These are phyloP conservation scores for Myxocyprinus asiaticus DNA, from an alignment of 2,113 vertebrate species.

Conservation along the genomic window DNA sequence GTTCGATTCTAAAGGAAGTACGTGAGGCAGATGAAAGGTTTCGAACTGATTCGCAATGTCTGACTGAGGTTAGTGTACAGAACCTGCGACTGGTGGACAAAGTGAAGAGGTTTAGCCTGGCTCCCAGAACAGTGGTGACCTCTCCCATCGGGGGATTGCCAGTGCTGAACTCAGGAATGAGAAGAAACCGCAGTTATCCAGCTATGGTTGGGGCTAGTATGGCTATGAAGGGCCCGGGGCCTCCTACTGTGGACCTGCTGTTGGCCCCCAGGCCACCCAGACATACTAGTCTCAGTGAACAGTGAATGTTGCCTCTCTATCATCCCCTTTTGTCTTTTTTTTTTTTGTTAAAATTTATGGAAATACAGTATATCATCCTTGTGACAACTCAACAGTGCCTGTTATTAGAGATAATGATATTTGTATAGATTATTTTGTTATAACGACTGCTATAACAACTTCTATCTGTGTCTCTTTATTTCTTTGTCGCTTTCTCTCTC, in stretches of 20 bases:
- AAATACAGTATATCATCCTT: conserved; percentile 46
- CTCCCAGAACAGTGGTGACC: conserved; percentile 66
- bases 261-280: conserved; percentile 78
- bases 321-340: background rate
- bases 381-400: conserved; percentile 82
- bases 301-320: conserved; percentile 38
- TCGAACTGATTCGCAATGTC: conserved; percentile 78
- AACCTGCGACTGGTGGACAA: conserved; percentile 95
- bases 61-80: conserved; percentile 84
- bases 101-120: conserved; percentile 85
- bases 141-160: conserved; percentile 81
- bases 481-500: background rate
- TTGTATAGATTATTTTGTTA: conserved; percentile 59
- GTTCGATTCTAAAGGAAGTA: conserved; percentile 91
- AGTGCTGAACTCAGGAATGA: conserved; percentile 82
- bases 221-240: conserved; percentile 90
- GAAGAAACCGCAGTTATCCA: conserved; percentile 93
- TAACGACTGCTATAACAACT: conserved; percentile 35
- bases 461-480: background rate
- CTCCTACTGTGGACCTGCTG: conserved; percentile 82
- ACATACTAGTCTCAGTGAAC: conserved; percentile 78
- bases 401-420: conserved; percentile 57
- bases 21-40: conserved; percentile 72
- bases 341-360: background rate
- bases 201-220: conserved; percentile 96